These are phyloP conservation scores for Hyles euphorbiae DNA, from an alignment of 1,140 invertebrate genomes.

Conservation along the genomic window DNA sequence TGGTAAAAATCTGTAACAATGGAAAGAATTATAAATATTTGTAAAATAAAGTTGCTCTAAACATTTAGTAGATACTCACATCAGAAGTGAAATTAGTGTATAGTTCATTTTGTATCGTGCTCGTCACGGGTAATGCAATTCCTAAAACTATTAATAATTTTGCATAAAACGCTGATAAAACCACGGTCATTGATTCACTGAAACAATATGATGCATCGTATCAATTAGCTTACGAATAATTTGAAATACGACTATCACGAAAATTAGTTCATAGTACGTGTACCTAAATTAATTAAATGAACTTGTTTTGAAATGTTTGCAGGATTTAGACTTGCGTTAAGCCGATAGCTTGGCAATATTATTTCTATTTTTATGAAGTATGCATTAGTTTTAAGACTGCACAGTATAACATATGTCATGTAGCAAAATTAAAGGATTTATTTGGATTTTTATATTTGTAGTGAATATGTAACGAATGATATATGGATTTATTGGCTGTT, in stretches of 20 bases:
- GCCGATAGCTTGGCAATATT: neutral
- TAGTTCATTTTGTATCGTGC: conserved; percentile 66
- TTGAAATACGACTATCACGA: conserved; percentile 27
- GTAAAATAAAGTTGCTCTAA: conserved; percentile 5
- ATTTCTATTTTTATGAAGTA: conserved; percentile 1
- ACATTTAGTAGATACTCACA: conserved; percentile 42
- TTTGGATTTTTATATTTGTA: too few relatives aligned
- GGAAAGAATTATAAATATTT: conserved; percentile 1
- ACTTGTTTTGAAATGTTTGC: neutral
- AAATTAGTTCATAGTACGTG: conserved; percentile 10
- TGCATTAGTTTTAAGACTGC: too few relatives aligned
- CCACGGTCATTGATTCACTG: conserved; percentile 73
- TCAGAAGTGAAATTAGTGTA: conserved; percentile 56
- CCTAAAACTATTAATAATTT: conserved; percentile 72
- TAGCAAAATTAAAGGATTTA: too few relatives aligned
- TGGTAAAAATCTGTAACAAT: conserved; percentile 59
- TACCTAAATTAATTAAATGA: conserved; percentile 15
- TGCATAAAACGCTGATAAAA: conserved; percentile 67
- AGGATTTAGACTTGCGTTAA: too few relatives aligned
- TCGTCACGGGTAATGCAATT: conserved; percentile 62
- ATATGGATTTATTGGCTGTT: neutral
- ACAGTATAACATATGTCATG: too few relatives aligned
- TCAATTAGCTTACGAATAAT: conserved; percentile 46
- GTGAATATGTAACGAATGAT: too few relatives aligned
- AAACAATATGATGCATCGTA: conserved; percentile 58